Base-by-base conservation (phyloP, 2,113 vertebrate genomes). In the Phrynocephalus versicolor region DNA sequence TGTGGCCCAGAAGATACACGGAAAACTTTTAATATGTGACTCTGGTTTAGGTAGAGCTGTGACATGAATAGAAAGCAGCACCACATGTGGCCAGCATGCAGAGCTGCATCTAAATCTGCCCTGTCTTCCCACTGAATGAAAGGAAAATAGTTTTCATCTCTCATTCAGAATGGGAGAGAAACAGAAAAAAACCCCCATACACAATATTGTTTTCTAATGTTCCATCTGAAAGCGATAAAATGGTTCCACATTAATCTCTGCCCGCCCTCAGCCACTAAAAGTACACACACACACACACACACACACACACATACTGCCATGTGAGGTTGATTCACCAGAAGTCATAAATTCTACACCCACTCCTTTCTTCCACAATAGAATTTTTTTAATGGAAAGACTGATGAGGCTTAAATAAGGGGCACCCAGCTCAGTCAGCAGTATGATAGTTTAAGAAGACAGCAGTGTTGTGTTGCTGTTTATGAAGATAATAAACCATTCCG, bases 321-420 rank as follows among this genome's bases (percentile, higher is more conserved):
- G 83, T 86, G 30, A 71, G 41, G 41, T 87, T 87, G 41, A 87
- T 37, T 23, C 85, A 35, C 13, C 76, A 87, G 79, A 41, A 88
- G 71, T 70, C 64, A 86, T 69, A 82, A 91, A 89, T 35, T 15
- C 6, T 71, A 70, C 30, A 39, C 39, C 57, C 19, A 79, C 30
- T 3, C 45, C 82, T 78, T 39, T 67, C 2, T 3, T 19, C 76
- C 79, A 85, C 87, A 88, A 78, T 55, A 67, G 80, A 23, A 19
- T 62, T 79, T 62, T 79, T 88, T 71, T 82, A 74, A 81, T 80
- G 78, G 86, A 90, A 90, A 92, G 85, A n/a, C 71, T 87, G 90
- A 81, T 69, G 69, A 87, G 89, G 19, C 10, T 81, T 83, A 65
- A 73, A 91, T 90, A 80, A 87, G 58, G 89, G 30, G 30, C 72